Percentiles rank a stretch among this genome's conserved stretches.
phyloP scores from a whole-genome alignment of 1,140 invertebrate species.

The Carposina sasakii region DNA sequence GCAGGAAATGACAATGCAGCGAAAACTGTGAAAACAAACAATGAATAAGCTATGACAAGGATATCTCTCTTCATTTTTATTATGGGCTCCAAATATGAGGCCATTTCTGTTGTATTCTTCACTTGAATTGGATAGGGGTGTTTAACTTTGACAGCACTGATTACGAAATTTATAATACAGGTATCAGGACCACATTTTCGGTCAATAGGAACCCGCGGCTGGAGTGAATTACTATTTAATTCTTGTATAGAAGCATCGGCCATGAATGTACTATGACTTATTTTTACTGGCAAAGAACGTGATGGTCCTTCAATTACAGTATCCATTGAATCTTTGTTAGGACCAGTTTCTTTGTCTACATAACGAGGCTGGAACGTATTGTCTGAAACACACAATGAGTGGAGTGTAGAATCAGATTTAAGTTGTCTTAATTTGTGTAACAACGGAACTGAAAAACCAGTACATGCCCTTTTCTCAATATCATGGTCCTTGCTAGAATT shows the following conservation, averaged over 20 bases:
- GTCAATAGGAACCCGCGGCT: slow-evolving; percentile 25
- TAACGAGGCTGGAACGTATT: slow-evolving; percentile 12
- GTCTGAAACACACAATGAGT: slow-evolving; percentile 22
- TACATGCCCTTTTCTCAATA: slow-evolving; percentile 22
- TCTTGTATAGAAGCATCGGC: slow-evolving; percentile 29
- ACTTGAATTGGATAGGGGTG: slow-evolving; percentile 6
- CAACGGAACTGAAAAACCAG: slow-evolving; percentile 30
- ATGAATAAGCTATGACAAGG: slow-evolving; percentile 56
- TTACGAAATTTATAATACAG: not conserved
- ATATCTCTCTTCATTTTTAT: slow-evolving; percentile 57
- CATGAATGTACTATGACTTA: slow-evolving; percentile 28
- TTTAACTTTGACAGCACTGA: slow-evolving; percentile 6
- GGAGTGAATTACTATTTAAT: slow-evolving; percentile 32
- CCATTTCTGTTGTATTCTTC: slow-evolving; percentile 3
- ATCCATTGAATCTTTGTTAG: slow-evolving; percentile 24
- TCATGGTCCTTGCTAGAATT: slow-evolving; percentile 24
- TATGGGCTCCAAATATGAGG: slow-evolving; percentile 28
- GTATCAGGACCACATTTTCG: not conserved
- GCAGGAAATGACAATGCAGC: slow-evolving; percentile 54
- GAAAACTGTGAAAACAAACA: slow-evolving; percentile 57
- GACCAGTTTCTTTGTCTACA: slow-evolving; percentile 44
- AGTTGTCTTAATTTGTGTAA: slow-evolving; percentile 29
- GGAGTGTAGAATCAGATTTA: slow-evolving; percentile 30
- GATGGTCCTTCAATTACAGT: slow-evolving; percentile 43
- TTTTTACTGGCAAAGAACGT: slow-evolving; percentile 20